A percentile compares a stretch with the other conserved stretches of the same genome.
These are phyloP conservation scores for Cryptus viduatorius DNA, from an alignment of 2,888 invertebrate genomes.

Conservation along the genomic window DNA sequence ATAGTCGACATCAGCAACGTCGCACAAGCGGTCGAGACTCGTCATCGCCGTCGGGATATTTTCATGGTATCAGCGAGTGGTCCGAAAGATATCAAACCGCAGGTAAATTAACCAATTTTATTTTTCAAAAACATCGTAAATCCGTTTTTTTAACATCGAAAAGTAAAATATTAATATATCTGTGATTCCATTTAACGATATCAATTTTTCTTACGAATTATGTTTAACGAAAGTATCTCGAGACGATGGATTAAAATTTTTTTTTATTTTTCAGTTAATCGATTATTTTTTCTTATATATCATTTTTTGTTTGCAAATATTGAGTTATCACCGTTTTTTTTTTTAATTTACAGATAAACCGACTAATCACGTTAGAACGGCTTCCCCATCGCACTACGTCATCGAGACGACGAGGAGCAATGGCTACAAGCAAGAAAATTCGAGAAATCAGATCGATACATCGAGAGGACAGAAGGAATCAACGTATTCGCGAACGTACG, in stretches of 20 bases:
- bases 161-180: too few species aligned
- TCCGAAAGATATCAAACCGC: constrained; percentile 87
- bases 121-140: too few species aligned
- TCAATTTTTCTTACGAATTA: too few species aligned
- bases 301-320: not conserved
- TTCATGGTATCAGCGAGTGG: constrained; percentile 93
- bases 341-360: constrained; percentile 63
- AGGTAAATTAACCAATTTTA: constrained; percentile 62
- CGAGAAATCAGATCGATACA: constrained; percentile 76
- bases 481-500: constrained; percentile 69
- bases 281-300: too few species aligned
- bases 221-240: too few species aligned
- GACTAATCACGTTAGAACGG: constrained; percentile 68
- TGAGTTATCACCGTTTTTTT: too few species aligned
- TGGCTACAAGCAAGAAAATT: constrained; percentile 72
- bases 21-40: constrained; percentile 75
- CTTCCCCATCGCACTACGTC: constrained; percentile 77
- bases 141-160: too few species aligned
- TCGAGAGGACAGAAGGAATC: constrained; percentile 71
- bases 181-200: too few species aligned
- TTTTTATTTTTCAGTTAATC: too few species aligned
- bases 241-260: too few species aligned
- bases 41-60: constrained; percentile 86
- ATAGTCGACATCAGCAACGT: constrained; percentile 81
- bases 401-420: constrained; percentile 73